phyloP scores from a whole-genome alignment of 2,113 vertebrate species.

The Symphodus melops region DNA sequence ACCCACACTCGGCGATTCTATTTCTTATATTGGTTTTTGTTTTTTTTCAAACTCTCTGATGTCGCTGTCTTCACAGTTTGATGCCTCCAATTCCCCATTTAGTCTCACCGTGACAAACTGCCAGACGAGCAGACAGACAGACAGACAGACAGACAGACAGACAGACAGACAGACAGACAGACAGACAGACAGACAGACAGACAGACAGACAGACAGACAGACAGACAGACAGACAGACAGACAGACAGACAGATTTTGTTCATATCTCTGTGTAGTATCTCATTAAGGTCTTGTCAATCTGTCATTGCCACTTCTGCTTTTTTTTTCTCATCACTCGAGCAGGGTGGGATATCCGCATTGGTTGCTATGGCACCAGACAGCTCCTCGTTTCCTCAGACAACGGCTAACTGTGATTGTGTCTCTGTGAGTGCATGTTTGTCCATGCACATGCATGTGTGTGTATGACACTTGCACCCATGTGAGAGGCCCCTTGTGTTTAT shows the following conservation, averaged over 20 bases:
- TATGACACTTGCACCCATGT: slow-evolving; percentile 32
- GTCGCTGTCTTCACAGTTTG: slow-evolving; percentile 31
- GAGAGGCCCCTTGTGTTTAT: slow-evolving; percentile 27
- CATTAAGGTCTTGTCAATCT: slow-evolving; percentile 75
- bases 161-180: background rate
- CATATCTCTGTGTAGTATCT: slow-evolving; percentile 56
- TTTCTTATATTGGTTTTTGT: slow-evolving; percentile 32
- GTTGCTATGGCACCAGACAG: slow-evolving; percentile 89
- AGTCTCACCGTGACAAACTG: slow-evolving; percentile 39
- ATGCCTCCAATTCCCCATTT: slow-evolving; percentile 50
- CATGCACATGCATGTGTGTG: slow-evolving; percentile 4
- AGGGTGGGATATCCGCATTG: slow-evolving; percentile 84
- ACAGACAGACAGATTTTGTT: slow-evolving; percentile 10
- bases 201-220: background rate
- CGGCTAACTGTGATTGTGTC: slow-evolving; percentile 74
- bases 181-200: background rate
- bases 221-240: slow-evolving; percentile 11
- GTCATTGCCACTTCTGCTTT: slow-evolving; percentile 67
- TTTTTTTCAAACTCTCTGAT: slow-evolving; percentile 16
- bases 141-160: no score
- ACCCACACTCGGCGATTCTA: slow-evolving; percentile 15
- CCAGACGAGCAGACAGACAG: background rate
- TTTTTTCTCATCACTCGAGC: slow-evolving; percentile 54
- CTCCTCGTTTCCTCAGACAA: slow-evolving; percentile 82
- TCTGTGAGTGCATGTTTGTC: slow-evolving; percentile 40